These are phyloP conservation scores for Anodontia alba DNA, from an alignment of 2,888 invertebrate species.

Conservation along the genomic window DNA sequence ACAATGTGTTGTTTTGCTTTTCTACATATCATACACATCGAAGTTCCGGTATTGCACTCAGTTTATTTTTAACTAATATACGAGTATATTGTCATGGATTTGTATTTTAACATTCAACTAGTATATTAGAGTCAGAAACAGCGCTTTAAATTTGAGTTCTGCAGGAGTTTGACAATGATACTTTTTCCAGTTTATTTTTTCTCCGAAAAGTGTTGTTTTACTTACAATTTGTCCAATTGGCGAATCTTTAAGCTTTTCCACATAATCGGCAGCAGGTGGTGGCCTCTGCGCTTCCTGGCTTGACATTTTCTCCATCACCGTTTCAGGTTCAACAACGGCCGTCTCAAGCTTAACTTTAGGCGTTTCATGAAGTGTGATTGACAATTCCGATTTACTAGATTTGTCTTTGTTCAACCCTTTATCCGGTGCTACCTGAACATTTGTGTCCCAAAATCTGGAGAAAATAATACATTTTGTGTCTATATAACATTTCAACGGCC, in stretches of 20 bases:
- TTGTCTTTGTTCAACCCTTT: constrained; percentile 29
- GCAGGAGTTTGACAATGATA: too few relatives aligned
- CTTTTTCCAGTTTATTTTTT: too few relatives aligned
- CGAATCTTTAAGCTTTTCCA: constrained; percentile 21
- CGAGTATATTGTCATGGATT: too few relatives aligned
- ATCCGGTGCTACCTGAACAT: constrained; percentile 55
- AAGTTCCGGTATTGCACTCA: too few relatives aligned
- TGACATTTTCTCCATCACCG: constrained; percentile 35
- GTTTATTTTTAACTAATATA: too few relatives aligned
- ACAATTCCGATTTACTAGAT: constrained; percentile 52
- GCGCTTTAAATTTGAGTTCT: too few relatives aligned
- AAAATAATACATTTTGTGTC: not conserved
- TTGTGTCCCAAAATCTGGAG: constrained; percentile 81
- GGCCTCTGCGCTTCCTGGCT: not conserved
- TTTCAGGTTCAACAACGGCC: not conserved
- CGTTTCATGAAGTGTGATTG: constrained; percentile 72
- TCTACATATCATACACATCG: too few relatives aligned
- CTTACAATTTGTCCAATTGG: not conserved
- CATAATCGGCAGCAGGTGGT: constrained; percentile 18
- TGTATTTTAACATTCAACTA: too few relatives aligned
- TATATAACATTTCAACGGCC: not conserved
- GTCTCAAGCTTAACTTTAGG: constrained; percentile 28
- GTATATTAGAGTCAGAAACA: too few relatives aligned
- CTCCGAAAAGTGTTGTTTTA: too few relatives aligned
- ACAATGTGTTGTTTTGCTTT: too few relatives aligned